Conservation (phyloP, 1,140 invertebrate species). For the Penaeus chinensis region DNA sequence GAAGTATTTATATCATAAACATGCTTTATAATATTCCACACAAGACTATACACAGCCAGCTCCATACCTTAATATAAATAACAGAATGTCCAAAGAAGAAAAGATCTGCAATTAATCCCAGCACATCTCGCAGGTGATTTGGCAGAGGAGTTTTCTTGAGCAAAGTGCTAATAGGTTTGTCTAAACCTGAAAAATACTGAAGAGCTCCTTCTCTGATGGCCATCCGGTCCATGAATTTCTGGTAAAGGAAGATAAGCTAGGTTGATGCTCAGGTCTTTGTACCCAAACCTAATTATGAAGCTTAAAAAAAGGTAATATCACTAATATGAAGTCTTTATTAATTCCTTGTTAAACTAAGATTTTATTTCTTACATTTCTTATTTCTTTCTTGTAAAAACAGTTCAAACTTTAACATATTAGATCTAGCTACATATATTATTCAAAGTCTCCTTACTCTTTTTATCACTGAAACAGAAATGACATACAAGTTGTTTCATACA, state of each 20-base stretch:
- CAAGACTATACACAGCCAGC: not conserved
- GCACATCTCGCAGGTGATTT: slow-evolving; percentile 28
- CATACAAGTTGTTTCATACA: no score
- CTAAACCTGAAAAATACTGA: slow-evolving; percentile 50
- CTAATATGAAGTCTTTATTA: no score
- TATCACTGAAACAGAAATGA: no score
- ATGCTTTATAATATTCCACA: not conserved
- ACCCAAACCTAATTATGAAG: no score
- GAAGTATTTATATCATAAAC: no score
- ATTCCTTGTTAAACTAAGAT: not conserved
- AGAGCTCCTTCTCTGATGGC: slow-evolving; percentile 20
- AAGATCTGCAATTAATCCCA: slow-evolving; percentile 42
- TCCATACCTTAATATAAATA: slow-evolving; percentile 56
- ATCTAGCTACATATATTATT: no score
- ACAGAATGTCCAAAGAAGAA: slow-evolving; percentile 44
- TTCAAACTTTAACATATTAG: no score
- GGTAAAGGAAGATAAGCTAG: not conserved
- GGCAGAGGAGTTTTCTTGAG: slow-evolving; percentile 56
- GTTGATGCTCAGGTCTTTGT: no score
- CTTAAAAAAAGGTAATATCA: no score
- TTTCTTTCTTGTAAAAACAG: no score
- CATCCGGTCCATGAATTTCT: slow-evolving; percentile 33
- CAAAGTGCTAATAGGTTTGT: slow-evolving; percentile 41
- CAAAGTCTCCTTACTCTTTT: no score
- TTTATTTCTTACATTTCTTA: not conserved